Percentiles rank a stretch among this genome's conserved stretches.
phyloP scores from a whole-genome alignment of 2,113 vertebrate species.

The Isurus oxyrinchus region DNA sequence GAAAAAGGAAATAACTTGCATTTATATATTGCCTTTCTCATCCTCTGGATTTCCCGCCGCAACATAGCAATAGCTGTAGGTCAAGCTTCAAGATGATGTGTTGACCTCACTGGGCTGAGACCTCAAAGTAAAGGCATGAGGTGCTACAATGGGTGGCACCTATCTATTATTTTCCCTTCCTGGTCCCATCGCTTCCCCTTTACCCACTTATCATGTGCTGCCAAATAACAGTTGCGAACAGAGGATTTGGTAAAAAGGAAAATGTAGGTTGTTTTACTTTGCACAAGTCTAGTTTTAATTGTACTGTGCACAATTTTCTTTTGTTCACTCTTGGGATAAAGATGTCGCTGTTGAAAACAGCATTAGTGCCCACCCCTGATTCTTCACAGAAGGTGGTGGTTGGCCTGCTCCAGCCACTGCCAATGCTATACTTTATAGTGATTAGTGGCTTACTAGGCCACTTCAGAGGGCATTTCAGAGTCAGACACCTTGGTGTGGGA shows the following conservation, averaged over 20 bases:
- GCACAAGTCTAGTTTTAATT: background rate
- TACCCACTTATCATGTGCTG: background rate
- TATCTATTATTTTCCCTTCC: background rate
- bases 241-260: background rate
- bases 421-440: background rate
- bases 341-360: too few relatives aligned
- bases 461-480: background rate
- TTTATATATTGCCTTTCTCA: background rate
- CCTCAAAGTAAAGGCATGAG: background rate
- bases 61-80: background rate
- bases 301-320: background rate
- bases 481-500: background rate
- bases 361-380: background rate
- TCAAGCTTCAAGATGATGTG: background rate
- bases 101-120: background rate
- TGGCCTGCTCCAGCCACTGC: background rate
- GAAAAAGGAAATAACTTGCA: background rate
- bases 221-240: background rate
- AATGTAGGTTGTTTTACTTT: background rate
- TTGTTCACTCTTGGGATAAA: background rate
- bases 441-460: background rate
- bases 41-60: too few relatives aligned
- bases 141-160: background rate
- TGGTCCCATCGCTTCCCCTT: background rate
- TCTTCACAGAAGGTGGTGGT: too few relatives aligned